phyloP scores from a whole-genome alignment of 2,113 vertebrate genomes.

The Chroicocephalus ridibundus region DNA sequence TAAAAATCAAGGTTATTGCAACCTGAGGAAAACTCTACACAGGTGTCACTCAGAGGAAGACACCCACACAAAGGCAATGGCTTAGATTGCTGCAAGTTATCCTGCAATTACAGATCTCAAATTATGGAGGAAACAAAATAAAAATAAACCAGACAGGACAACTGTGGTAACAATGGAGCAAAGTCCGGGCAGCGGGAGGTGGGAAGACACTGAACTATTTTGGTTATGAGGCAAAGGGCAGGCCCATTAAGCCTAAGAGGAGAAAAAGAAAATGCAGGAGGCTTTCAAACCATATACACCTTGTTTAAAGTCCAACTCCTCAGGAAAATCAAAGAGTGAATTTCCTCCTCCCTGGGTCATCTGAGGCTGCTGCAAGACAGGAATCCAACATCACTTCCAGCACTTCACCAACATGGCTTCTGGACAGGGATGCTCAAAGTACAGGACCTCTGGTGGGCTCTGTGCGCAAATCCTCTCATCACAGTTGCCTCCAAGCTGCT shows the following conservation, averaged over 20 bases:
- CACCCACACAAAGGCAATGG: background rate
- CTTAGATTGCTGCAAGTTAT: background rate
- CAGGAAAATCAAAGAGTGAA: background rate
- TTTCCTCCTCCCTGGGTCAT: background rate
- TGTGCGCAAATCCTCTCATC: background rate
- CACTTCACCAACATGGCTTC: background rate
- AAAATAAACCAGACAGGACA: background rate
- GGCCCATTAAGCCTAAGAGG: background rate
- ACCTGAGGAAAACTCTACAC: background rate
- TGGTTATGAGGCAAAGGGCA: background rate
- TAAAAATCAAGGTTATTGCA: background rate
- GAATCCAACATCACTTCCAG: background rate
- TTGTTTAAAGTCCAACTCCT: background rate
- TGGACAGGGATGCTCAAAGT: background rate
- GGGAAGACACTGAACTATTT: background rate
- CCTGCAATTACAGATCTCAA: background rate
- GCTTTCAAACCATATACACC: background rate
- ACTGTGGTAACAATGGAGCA: accelerated
- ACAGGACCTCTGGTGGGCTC: background rate
- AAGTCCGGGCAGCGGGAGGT: background rate
- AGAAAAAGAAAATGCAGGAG: background rate
- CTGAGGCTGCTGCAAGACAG: background rate
- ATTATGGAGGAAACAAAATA: background rate
- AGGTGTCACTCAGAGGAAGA: background rate
- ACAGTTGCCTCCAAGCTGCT: background rate